Percentiles rank a stretch among this genome's conserved stretches.
These are phyloP conservation scores for Anoplopoma fimbria DNA, from an alignment of 2,113 vertebrate genomes.

Conservation along the genomic window DNA sequence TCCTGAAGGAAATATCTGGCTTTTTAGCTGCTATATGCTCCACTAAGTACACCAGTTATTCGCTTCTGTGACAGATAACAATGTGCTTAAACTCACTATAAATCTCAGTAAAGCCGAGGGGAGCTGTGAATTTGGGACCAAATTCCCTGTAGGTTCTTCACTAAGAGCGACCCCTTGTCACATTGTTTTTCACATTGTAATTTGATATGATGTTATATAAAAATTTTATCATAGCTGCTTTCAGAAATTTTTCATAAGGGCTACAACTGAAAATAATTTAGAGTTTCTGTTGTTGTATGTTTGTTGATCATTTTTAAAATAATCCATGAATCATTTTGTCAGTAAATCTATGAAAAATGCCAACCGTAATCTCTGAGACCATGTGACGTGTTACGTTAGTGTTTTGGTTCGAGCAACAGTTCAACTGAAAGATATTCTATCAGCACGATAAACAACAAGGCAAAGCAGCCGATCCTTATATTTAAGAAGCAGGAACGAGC, in stretches of 20 bases:
- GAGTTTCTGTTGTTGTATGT: not conserved
- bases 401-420: not conserved
- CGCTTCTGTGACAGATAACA: not conserved
- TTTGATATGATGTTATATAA: not conserved
- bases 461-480: not conserved
- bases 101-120: not conserved
- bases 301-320: not conserved
- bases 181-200: not conserved
- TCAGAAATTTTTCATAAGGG: not conserved
- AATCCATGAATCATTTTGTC: not conserved
- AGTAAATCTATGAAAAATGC: not conserved
- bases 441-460: not conserved
- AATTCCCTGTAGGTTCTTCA: not conserved
- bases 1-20: not conserved
- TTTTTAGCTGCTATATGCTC: not conserved
- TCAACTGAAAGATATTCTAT: not conserved
- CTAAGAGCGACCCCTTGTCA: not conserved
- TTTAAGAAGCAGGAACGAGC: not conserved
- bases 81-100: not conserved
- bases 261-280: not conserved
- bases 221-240: not conserved
- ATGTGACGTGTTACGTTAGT: not conserved
- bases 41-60: not conserved
- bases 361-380: not conserved
- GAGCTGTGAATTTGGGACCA: not conserved